A percentile compares a stretch with the other conserved stretches of the same genome.
Evolutionary conservation across 64 coral and sea anemone species (phyloP).

Genomic region (Actinia equina): DNA sequence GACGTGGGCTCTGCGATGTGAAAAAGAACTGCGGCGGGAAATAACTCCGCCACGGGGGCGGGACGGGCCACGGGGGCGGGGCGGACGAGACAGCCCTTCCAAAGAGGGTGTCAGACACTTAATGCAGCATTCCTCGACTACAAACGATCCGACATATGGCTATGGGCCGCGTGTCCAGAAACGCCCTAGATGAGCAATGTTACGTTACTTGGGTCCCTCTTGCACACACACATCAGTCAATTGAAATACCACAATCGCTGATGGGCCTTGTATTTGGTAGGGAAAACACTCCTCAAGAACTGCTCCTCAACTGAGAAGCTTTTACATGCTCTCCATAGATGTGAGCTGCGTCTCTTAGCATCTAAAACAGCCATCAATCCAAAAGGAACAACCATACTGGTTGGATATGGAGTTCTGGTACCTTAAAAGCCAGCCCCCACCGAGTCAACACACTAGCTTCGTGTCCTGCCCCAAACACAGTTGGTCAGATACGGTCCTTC

Average conservation of each 20-base stretch:
- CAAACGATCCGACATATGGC: too few species aligned
- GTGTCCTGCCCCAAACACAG: slow-evolving; percentile 35
- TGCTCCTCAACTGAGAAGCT: slow-evolving; percentile 29
- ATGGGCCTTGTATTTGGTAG: slow-evolving; percentile 41
- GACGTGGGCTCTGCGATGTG: too few species aligned
- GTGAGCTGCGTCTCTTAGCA: slow-evolving; percentile 34
- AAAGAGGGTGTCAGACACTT: too few species aligned
- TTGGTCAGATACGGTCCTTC: slow-evolving; percentile 30
- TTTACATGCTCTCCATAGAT: background rate
- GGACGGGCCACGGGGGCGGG: too few species aligned
- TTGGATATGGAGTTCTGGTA: slow-evolving; percentile 43
- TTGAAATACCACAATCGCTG: slow-evolving; percentile 34
- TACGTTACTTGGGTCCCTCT: too few species aligned
- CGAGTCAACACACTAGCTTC: slow-evolving; percentile 15
- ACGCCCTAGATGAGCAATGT: too few species aligned
- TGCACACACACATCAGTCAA: too few species aligned
- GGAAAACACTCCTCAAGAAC: slow-evolving; percentile 5
- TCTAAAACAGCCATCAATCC: slow-evolving; percentile 21
- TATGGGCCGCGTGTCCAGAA: too few species aligned
- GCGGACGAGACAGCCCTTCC: too few species aligned
- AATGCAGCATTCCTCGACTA: too few species aligned
- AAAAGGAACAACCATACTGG: background rate
- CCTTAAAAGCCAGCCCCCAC: slow-evolving; percentile 30
- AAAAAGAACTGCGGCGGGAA: too few species aligned
- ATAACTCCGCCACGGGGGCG: too few species aligned